Evolutionary conservation across 2,888 invertebrate species (phyloP), one percentile per base, ranked within the genome.

Genomic region (Dryocosmus kuriphilus): DNA sequence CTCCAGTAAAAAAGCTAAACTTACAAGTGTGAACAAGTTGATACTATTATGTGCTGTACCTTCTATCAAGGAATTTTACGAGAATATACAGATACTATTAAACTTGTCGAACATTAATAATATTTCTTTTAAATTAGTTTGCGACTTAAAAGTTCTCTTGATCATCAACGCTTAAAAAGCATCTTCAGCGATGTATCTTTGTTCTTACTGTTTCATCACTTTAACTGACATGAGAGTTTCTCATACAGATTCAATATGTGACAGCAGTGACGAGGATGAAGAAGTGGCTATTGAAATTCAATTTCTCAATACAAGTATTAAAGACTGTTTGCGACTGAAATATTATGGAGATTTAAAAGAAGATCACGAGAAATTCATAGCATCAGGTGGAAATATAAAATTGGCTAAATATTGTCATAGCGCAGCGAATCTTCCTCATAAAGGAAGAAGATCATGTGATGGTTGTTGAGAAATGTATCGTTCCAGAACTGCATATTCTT

Each of bases 351-450:
- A 65, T 65, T 65, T n/a, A n/a, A n/a, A n/a, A n/a, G n/a, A n/a
- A n/a, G n/a, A n/a, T n/a, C n/a, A n/a, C n/a, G n/a, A n/a, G 46
- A 46, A 71, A 19, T 71, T 4, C 35, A 46, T 41, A 46, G 14
- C 7, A 41, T 11, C 1, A 14, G 38, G 46, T 46, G 71, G 46
- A 41, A 71, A 22, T 19, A n/a, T 14, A 19, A 51, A 24, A 46
- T 71, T 71, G n/a, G n/a, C n/a, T n/a, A n/a, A n/a, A n/a, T n/a
- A n/a, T n/a, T n/a, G n/a, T n/a, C n/a, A n/a, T n/a, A 71, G 71
- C 71, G 41, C 71, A 71, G 41, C 41, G 24, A 71, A 71, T 24
- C 51, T 71, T 71, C 71, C 71, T 71, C 19, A 41, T 71, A 46
- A 3, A 71, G 9, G 51, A 71, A 71, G n/a, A n/a, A n/a, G n/a